Evolutionary conservation across 2,113 vertebrate species (phyloP), one percentile per base, ranked within the genome.

Genomic region (Engraulis encrasicolus): DNA sequence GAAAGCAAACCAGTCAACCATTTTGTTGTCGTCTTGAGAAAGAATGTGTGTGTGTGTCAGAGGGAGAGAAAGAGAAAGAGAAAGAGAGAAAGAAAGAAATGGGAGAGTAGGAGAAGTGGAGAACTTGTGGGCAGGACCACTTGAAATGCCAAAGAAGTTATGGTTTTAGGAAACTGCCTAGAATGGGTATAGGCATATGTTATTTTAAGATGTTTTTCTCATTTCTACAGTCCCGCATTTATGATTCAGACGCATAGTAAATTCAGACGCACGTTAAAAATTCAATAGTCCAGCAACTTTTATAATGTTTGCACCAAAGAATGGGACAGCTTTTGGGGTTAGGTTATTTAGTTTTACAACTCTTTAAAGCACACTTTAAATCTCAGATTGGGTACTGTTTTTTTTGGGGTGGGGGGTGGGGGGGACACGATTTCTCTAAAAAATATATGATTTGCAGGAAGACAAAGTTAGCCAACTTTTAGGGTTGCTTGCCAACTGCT

Each of bases 1-100:
- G 23, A 71, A 71, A 71, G 66, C 66, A 74, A 36, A 34, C 34
- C 66, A 74, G 66, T 74, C 66, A 74, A 74, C 66, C 66, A 74
- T 74, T 74, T 74, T 74, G 66, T 74, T 74, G 66, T 27, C 34
- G 66, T 14, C 31, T 74, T 34, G 66, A 74, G 31, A 74, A n/a
- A n/a, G n/a, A n/a, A n/a, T n/a, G n/a, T n/a, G n/a, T n/a, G n/a
- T n/a, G n/a, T n/a, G n/a, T n/a, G n/a, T n/a, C n/a, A n/a, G n/a
- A n/a, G n/a, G n/a, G n/a, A n/a, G n/a, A n/a, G n/a, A n/a, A n/a
- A n/a, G n/a, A n/a, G n/a, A n/a, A n/a, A n/a, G 58, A 31, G 58
- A 54, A 19, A 54, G 50, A 54, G 50, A 54, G 50, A 54, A 19
- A 54, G 50, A 54, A 19, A 54, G 54, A 58, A n/a, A n/a, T n/a